Percentiles rank a stretch among this genome's conserved stretches.
These are phyloP conservation scores for Anser cygnoides DNA, from an alignment of 2,113 vertebrate genomes.

Conservation along the genomic window DNA sequence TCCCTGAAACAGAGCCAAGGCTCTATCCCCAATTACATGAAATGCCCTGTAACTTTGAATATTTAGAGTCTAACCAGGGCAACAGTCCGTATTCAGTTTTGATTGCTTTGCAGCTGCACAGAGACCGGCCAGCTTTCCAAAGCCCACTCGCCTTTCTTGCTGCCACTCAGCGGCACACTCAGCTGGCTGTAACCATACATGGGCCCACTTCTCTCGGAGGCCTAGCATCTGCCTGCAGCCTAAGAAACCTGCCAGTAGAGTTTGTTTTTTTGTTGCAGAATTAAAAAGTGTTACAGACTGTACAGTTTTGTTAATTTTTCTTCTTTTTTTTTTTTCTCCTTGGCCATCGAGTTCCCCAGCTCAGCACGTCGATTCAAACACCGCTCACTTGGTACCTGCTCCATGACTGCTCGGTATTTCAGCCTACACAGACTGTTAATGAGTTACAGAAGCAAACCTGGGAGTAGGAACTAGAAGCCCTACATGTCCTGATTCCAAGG, in stretches of 20 bases:
- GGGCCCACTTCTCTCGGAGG: constrained; percentile 15
- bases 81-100: neutral
- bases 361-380: neutral
- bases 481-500: neutral
- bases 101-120: neutral
- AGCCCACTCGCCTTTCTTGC: neutral
- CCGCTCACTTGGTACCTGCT: neutral
- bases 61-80: neutral
- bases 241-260: neutral
- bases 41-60: neutral
- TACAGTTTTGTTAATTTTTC: neutral
- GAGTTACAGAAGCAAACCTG: neutral
- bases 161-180: neutral
- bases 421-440: neutral
- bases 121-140: neutral
- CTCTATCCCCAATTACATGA: neutral
- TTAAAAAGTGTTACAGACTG: neutral
- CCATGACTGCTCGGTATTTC: neutral
- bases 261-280: neutral
- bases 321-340: neutral
- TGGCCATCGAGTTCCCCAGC: neutral
- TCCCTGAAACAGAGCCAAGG: neutral
- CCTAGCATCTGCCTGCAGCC: constrained; percentile 23
- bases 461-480: neutral
- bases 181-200: constrained; percentile 29